Evolutionary conservation across 1,140 invertebrate species (phyloP), one percentile per base, ranked within the genome.

Genomic region (Bombus turneri): DNA sequence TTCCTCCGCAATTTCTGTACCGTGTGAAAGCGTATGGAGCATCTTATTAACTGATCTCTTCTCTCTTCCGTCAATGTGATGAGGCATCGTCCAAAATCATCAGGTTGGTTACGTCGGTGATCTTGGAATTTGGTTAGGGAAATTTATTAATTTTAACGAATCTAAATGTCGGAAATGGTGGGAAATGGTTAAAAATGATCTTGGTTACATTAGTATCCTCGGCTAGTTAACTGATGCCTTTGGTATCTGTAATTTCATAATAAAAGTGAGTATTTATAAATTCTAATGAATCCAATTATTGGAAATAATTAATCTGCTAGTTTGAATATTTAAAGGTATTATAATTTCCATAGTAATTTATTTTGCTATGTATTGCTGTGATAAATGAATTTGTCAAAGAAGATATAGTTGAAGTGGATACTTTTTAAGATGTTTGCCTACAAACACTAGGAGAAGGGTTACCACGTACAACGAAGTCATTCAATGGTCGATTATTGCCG

Each of bases 401-500:
- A 22, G 15, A 34, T 9, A 53, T 9, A 6, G 31, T 34, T 4
- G 6, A 34, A 68, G 34, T 37, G 34, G 34, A 1, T 28, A 13
- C 9, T 68, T 66, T 18, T 79, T 18, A 39, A 78, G 47, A 72
- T 69, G 8, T 71, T 80, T 53, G 5, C 18, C n/a, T 39, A 22
- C 18, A 80, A 53, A 68, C 22, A 28, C 15, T 37, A 2, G 10
- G 47, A 62, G 43, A 10, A 25, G 13, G 34, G 25, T 28, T 47
- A 22, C 34, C 15, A 18, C 25, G 59, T 69, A 83, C 59, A 78
- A 72, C 59, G 68, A 87, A 66, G 66, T n/a, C 25, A 28, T 71
- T 80, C 31, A 80, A 80, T 69, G 5, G 78, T 22, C 69, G 69
- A 80, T 87, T 84, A 83, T 81, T 83, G 73, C 59, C 4, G 78